A percentile compares a stretch with the other conserved stretches of the same genome.
Evolutionary conservation across 1,140 invertebrate genomes (phyloP).

Genomic region (Mesaphorura yosii): DNA sequence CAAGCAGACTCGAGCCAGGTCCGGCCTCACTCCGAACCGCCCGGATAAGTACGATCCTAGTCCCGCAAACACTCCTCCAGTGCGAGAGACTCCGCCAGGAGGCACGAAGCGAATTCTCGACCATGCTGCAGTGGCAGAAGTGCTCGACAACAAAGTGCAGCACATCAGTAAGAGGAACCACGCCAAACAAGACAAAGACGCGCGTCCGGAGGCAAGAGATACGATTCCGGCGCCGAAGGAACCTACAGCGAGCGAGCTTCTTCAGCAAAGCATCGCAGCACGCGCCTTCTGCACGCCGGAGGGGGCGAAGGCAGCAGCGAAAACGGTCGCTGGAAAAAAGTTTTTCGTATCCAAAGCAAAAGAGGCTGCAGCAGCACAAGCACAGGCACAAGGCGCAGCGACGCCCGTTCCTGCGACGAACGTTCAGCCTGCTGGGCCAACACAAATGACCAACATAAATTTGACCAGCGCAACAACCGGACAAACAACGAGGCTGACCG

Average conservation of each 20-base stretch:
- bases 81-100: background rate
- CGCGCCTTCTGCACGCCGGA: slow-evolving; percentile 17
- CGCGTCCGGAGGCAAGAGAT: background rate
- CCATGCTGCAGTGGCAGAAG: slow-evolving; percentile 77
- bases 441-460: background rate
- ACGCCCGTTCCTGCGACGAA: too few species aligned
- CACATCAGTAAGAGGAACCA: slow-evolving; percentile 84
- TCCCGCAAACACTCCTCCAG: background rate
- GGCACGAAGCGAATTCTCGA: slow-evolving; percentile 36
- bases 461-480: background rate
- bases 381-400: background rate
- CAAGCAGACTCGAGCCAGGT: slow-evolving; percentile 21
- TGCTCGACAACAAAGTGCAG: slow-evolving; percentile 76
- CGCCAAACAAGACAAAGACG: slow-evolving; percentile 58
- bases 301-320: slow-evolving; percentile 1
- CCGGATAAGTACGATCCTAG: slow-evolving; percentile 27
- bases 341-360: slow-evolving; percentile 3
- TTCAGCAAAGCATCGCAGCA: slow-evolving; percentile 36
- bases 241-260: slow-evolving; percentile 39
- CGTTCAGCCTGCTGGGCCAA: background rate
- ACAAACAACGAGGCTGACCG: slow-evolving; percentile 52
- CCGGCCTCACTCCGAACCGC: slow-evolving; percentile 18
- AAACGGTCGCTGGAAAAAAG: slow-evolving; percentile 5
- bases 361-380: background rate
- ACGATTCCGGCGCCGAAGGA: background rate